Evolutionary conservation across 2,888 invertebrate species (phyloP).

Genomic region (Andrena marginata): DNA sequence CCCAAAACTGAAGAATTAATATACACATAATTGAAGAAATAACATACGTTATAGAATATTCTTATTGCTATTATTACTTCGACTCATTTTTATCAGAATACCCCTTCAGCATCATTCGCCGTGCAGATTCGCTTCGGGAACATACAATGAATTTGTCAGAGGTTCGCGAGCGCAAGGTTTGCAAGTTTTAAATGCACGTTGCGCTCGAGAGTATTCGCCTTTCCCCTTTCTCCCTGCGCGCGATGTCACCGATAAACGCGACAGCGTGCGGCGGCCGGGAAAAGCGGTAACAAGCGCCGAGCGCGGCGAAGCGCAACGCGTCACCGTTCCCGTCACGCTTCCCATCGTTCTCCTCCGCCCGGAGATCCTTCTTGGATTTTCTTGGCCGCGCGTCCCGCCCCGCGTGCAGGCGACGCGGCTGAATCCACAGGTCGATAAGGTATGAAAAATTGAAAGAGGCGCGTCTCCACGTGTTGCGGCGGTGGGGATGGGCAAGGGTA

Average conservation of each 20-base stretch:
- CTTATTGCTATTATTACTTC: no score
- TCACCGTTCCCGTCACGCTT: slow-evolving; percentile 37
- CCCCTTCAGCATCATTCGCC: no score
- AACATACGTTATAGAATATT: no score
- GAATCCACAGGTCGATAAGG: slow-evolving; percentile 83
- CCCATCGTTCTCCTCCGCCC: not conserved
- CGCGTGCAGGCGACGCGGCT: slow-evolving; percentile 42
- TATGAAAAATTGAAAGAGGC: slow-evolving; percentile 81
- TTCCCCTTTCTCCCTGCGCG: not conserved
- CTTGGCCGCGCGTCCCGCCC: slow-evolving; percentile 27
- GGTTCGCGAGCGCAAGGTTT: not conserved
- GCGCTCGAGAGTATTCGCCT: not conserved
- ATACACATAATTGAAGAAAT: no score
- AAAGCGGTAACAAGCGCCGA: slow-evolving; percentile 21
- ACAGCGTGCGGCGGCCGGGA: slow-evolving; percentile 18
- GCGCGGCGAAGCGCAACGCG: slow-evolving; percentile 37
- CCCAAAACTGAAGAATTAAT: not conserved
- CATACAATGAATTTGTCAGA: not conserved
- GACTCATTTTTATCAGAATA: no score
- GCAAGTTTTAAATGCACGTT: not conserved
- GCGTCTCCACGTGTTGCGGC: slow-evolving; percentile 78
- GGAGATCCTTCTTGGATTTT: slow-evolving; percentile 28
- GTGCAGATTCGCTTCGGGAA: no score
- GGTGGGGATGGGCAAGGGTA: slow-evolving; percentile 50
- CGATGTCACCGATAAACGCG: slow-evolving; percentile 37